phyloP scores from a whole-genome alignment of 2,888 invertebrate species.

The Lepetodrilus schrolli region DNA sequence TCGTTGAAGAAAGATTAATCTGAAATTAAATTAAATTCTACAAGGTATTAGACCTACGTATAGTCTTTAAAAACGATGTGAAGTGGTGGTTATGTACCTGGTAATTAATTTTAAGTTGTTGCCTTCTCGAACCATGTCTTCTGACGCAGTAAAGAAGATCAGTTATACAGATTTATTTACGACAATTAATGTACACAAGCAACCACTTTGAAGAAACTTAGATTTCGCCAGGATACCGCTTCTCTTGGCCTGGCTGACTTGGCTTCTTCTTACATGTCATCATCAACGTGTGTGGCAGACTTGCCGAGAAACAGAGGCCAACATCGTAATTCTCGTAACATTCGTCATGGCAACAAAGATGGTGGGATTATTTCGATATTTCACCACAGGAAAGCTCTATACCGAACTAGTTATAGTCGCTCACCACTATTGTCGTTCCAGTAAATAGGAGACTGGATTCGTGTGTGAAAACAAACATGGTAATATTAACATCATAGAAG shows the following conservation, averaged over 20 bases:
- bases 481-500: too few relatives aligned
- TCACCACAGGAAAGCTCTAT: not conserved
- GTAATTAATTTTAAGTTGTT: not conserved
- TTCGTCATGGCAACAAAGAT: not conserved
- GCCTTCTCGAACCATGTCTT: too few relatives aligned
- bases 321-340: not conserved
- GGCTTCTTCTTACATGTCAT: constrained; percentile 7
- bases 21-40: too few relatives aligned
- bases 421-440: too few relatives aligned
- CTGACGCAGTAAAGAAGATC: too few relatives aligned
- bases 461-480: too few relatives aligned
- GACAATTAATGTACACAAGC: not conserved
- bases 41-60: not conserved
- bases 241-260: not conserved
- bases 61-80: not conserved
- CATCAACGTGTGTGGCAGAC: constrained; percentile 5
- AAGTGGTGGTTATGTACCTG: not conserved
- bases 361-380: constrained; percentile 9
- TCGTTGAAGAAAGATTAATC: too few relatives aligned
- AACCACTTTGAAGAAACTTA: not conserved
- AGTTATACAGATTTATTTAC: not conserved
- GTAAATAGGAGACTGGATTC: too few relatives aligned
- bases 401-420: too few relatives aligned
- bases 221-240: not conserved
- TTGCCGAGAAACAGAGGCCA: constrained; percentile 2